Conservation (phyloP, 2,888 invertebrate genomes). For the Fragum sueziense region DNA sequence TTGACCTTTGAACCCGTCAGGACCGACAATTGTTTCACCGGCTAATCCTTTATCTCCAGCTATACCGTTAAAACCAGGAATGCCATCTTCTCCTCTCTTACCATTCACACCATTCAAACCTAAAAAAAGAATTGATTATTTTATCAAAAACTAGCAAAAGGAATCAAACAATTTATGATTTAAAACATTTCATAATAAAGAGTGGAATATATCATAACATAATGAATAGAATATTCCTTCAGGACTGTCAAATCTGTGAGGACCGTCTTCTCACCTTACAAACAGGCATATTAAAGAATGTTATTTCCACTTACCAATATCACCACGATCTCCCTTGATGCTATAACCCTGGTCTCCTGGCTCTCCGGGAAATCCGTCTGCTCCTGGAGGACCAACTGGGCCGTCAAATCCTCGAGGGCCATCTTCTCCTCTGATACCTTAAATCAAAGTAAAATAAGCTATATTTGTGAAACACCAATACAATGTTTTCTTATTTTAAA, state of each 20-base stretch:
- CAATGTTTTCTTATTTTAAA: no score
- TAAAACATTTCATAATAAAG: no score
- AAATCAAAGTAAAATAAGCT: no score
- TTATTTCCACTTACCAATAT: constrained; percentile 56
- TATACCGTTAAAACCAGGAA: constrained; percentile 56
- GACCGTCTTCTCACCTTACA: no score
- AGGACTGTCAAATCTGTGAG: no score
- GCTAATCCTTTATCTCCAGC: constrained; percentile 53
- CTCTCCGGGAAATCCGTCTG: constrained; percentile 63
- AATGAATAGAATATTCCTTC: no score
- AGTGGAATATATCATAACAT: no score
- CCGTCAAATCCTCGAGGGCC: constrained; percentile 69
- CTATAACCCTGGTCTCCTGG: constrained; percentile 61
- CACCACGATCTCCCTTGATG: constrained; percentile 59
- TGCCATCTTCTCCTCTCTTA: constrained; percentile 64
- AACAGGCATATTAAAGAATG: no score
- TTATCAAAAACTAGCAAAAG: no score
- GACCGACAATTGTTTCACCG: constrained; percentile 49
- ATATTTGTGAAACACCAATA: no score
- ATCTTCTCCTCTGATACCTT: constrained; percentile 52
- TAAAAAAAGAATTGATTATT: background rate
- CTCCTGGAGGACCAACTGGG: constrained; percentile 61
- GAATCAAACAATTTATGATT: no score
- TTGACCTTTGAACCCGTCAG: constrained; percentile 49
- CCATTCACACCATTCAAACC: constrained; percentile 69